These are phyloP conservation scores for Falco columbarius DNA, from an alignment of 2,797 vertebrate genomes.

Conservation along the genomic window DNA sequence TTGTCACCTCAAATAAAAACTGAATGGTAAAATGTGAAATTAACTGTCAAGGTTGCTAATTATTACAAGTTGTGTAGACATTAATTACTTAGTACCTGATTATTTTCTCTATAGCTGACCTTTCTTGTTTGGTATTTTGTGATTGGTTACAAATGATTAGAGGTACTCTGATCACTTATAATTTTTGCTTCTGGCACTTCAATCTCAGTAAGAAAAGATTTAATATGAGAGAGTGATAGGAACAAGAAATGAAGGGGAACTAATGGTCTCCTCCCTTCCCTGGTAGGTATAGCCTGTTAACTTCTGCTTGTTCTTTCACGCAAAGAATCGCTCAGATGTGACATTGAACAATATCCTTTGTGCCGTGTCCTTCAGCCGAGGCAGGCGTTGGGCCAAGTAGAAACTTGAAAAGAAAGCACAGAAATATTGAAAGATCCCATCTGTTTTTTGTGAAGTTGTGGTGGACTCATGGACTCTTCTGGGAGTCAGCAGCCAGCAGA, in stretches of 20 bases:
- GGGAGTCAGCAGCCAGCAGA: not conserved
- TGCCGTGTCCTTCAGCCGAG: not conserved
- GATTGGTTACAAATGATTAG: not conserved
- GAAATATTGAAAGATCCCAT: no score
- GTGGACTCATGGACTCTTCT: not conserved
- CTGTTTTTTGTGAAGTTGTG: not conserved
- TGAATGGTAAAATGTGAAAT: not conserved
- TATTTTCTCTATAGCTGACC: not conserved
- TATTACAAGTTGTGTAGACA: not conserved
- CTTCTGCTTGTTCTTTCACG: not conserved
- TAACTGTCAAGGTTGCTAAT: not conserved
- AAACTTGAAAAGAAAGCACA: not conserved
- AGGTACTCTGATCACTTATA: not conserved
- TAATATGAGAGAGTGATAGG: not conserved
- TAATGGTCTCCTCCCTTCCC: not conserved
- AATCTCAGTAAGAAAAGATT: not conserved
- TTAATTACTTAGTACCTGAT: not conserved
- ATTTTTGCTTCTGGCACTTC: not conserved
- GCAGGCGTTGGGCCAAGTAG: not conserved
- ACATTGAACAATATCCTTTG: not conserved
- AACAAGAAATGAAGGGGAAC: not conserved
- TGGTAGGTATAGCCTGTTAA: not conserved
- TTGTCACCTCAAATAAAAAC: conserved; percentile 5
- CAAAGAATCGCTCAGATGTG: not conserved
- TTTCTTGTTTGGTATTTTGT: not conserved